phyloP scores from a whole-genome alignment of 2,888 invertebrate genomes.

The Dolomedes plantarius region DNA sequence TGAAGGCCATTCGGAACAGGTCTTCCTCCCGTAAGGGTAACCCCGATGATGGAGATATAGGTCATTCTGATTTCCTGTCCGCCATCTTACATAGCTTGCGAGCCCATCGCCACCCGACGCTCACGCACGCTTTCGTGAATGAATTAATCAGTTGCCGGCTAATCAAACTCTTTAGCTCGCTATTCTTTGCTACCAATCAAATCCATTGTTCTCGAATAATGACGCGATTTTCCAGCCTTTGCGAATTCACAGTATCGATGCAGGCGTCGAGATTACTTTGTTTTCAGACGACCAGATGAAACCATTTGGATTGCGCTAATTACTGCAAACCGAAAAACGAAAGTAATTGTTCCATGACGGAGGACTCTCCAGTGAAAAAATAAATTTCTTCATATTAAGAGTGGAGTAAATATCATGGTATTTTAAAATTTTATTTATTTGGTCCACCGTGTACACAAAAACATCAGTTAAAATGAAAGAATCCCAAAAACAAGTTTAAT shows the following conservation, averaged over 20 bases:
- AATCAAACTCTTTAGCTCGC: background rate
- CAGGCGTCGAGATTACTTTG: background rate
- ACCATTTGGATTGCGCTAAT: too few species aligned
- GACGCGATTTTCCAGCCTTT: background rate
- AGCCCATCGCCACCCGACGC: background rate
- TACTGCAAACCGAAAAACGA: too few species aligned
- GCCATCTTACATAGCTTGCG: conserved; percentile 26
- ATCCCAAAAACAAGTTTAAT: too few species aligned
- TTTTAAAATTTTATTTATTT: too few species aligned
- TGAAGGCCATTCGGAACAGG: conserved; percentile 57
- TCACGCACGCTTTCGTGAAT: conserved; percentile 46
- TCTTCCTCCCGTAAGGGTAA: conserved; percentile 56
- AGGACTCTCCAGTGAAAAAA: too few species aligned
- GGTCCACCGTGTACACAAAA: too few species aligned
- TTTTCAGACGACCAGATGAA: too few species aligned
- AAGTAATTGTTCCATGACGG: too few species aligned
- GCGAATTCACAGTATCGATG: background rate
- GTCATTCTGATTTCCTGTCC: conserved; percentile 62
- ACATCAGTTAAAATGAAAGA: too few species aligned
- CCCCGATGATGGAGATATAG: conserved; percentile 59
- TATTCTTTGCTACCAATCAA: background rate
- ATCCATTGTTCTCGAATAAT: background rate
- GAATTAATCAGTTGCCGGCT: conserved; percentile 13
- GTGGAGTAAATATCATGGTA: too few species aligned
- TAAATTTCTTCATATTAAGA: too few species aligned